These are phyloP conservation scores for Magallana ariakensis DNA, from an alignment of 1,140 invertebrate species.

Conservation along the genomic window DNA sequence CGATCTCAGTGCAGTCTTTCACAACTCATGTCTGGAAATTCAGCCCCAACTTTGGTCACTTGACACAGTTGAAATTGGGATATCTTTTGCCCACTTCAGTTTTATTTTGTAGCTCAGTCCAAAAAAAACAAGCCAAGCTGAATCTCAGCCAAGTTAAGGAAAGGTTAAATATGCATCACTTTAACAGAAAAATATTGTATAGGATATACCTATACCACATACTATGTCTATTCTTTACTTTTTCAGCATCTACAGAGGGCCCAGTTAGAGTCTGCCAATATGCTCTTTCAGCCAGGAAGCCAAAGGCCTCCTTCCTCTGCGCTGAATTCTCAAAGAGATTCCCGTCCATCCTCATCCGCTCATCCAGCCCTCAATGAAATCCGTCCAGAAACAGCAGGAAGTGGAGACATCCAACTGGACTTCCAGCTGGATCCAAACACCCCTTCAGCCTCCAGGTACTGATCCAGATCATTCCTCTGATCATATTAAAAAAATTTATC, in stretches of 20 bases:
- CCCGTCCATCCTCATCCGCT: neutral
- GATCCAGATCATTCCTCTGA: no score
- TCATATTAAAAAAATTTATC: no score
- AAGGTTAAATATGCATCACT: no score
- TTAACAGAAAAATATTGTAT: no score
- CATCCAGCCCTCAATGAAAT: neutral
- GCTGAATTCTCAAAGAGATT: neutral
- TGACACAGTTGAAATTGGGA: no score
- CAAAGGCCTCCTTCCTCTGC: slow-evolving; percentile 26
- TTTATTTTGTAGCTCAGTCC: no score
- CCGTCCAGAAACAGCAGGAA: slow-evolving; percentile 45
- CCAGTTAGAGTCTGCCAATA: slow-evolving; percentile 49
- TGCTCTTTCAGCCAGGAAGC: slow-evolving; percentile 47
- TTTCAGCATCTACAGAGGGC: slow-evolving; percentile 59
- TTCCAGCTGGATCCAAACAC: slow-evolving; percentile 57
- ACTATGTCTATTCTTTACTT: neutral
- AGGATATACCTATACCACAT: neutral
- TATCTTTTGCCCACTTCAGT: no score
- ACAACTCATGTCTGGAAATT: no score
- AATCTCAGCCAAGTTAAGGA: no score
- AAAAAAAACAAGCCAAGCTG: no score
- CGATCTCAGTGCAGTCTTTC: neutral
- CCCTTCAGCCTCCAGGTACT: slow-evolving; percentile 64
- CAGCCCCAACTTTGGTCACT: no score
- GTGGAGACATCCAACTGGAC: slow-evolving; percentile 39